These are phyloP conservation scores for Spheniscus humboldti DNA, from an alignment of 2,797 vertebrate genomes.

Conservation along the genomic window DNA sequence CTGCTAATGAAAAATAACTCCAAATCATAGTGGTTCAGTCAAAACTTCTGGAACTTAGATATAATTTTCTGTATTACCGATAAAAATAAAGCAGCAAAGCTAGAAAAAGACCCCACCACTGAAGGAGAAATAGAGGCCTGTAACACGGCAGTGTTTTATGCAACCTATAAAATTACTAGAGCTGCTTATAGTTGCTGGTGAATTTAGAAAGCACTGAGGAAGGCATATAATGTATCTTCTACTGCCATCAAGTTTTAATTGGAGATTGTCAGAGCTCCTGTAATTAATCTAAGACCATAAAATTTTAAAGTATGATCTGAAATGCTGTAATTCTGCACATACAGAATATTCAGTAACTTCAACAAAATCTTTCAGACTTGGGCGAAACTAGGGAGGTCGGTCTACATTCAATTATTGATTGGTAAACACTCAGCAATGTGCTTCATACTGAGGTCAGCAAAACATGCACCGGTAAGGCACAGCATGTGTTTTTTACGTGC, in stretches of 20 bases:
- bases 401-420: neutral
- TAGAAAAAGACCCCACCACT: neutral
- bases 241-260: neutral
- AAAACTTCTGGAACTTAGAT: neutral
- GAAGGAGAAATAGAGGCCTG: neutral
- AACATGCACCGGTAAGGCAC: neutral
- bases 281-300: constrained; percentile 5
- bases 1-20: neutral
- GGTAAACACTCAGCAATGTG: neutral
- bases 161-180: neutral
- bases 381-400: neutral
- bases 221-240: neutral
- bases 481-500: neutral
- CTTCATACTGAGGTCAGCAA: neutral
- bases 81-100: neutral
- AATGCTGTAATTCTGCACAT: neutral
- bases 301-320: neutral
- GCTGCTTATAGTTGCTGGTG: neutral
- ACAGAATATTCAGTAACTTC: neutral
- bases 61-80: neutral
- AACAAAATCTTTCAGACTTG: neutral
- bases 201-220: neutral
- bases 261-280: neutral
- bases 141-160: neutral
- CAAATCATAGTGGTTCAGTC: neutral